These are phyloP conservation scores for Cyprinus carpio DNA, from an alignment of 2,113 vertebrate genomes.

Conservation along the genomic window DNA sequence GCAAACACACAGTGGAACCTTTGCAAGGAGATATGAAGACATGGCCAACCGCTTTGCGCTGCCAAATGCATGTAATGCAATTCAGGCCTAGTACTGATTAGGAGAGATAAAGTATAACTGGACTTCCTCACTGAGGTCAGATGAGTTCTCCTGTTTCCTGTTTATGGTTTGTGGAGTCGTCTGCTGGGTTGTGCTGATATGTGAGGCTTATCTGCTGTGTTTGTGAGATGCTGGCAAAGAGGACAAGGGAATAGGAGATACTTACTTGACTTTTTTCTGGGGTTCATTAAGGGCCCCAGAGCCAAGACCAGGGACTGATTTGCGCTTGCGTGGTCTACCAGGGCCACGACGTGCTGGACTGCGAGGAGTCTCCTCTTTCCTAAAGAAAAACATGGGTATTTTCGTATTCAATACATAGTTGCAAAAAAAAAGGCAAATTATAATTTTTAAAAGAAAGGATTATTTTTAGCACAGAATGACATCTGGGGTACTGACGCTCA, in stretches of 20 bases:
- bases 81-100: constrained; percentile 55
- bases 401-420: too few relatives aligned
- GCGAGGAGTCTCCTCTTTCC: constrained; percentile 91
- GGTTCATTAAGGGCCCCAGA: constrained; percentile 71
- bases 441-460: background rate
- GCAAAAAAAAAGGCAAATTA: too few relatives aligned
- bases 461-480: background rate
- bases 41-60: constrained; percentile 29
- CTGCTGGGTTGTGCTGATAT: constrained; percentile 45
- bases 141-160: constrained; percentile 65
- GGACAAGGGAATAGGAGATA: constrained; percentile 53
- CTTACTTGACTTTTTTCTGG: constrained; percentile 90
- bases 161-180: constrained; percentile 62
- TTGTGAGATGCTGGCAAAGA: constrained; percentile 38
- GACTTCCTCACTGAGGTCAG: constrained; percentile 60
- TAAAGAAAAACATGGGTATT: constrained; percentile 61
- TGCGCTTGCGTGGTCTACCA: constrained; percentile 90
- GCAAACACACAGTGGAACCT: constrained; percentile 10
- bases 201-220: constrained; percentile 49
- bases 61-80: constrained; percentile 43
- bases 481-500: background rate
- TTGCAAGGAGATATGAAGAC: background rate
- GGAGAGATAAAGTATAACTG: constrained; percentile 54
- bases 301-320: constrained; percentile 71
- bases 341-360: constrained; percentile 91